Conservation (phyloP, 2,113 vertebrate species). For the Brachyhypopomus occidentalis region DNA sequence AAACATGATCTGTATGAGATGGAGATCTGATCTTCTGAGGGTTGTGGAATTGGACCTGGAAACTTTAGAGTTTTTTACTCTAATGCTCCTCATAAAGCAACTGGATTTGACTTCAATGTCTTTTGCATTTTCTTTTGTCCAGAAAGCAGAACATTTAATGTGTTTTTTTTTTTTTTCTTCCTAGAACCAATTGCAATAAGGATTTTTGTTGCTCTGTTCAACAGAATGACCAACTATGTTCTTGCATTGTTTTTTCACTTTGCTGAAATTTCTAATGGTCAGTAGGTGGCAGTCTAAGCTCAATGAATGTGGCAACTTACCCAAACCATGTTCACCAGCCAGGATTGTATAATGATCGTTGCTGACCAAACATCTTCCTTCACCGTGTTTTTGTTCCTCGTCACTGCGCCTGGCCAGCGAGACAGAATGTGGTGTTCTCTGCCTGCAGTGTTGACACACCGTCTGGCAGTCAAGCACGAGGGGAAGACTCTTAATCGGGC, state of each 20-base stretch:
- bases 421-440: neutral
- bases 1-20: neutral
- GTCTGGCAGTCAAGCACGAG: conserved; percentile 8
- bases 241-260: neutral
- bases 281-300: conserved; percentile 28
- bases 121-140: neutral
- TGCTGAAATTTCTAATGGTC: neutral
- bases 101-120: neutral
- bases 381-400: neutral
- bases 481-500: conserved; percentile 8
- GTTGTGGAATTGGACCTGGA: neutral
- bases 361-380: neutral
- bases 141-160: too few relatives aligned
- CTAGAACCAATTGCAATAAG: neutral
- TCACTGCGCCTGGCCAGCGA: neutral
- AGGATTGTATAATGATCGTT: neutral
- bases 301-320: neutral
- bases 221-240: neutral
- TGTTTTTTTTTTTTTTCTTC: neutral
- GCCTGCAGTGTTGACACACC: neutral
- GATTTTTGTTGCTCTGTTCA: neutral
- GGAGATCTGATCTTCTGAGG: neutral
- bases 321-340: neutral
- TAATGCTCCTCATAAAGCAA: neutral
- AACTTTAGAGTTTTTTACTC: neutral